Evolutionary conservation across 64 coral and sea anemone species (phyloP), one percentile per base, ranked within the genome.

Genomic region (Anthopleura sola): DNA sequence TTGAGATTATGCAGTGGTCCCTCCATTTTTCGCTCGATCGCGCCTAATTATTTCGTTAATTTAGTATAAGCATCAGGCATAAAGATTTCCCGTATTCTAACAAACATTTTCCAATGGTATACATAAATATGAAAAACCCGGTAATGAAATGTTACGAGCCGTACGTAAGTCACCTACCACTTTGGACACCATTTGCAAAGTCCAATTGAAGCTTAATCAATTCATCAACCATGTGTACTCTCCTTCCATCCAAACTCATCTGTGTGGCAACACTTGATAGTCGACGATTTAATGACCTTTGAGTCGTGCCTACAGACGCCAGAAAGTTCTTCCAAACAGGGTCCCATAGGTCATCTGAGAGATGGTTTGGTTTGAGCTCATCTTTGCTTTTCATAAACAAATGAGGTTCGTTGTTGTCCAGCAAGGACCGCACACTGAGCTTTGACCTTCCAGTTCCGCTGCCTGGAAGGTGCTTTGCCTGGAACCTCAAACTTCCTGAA

Each of bases 301-400:
- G 85, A 14, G 93, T 85, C 76, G 46, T 82, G 36, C 93, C 93
- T 80, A 91, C 89, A 12, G 89, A 91, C 46, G 55, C 14, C 49
- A 95, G n/a, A 34, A 95, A 95, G 78, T 95, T 95, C 16, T 82
- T 32, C 93, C 93, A 95, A 15, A 95, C 82, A 48, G 93, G 93
- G 36, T 86, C 47, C 93, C 93, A 95, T 40, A 88, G 75, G 26
- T 82, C 80, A 26, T 40, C 23, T 23, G 71, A 37, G 24, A 95
- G 40, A 71, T 88, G 38, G 5, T 55, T 81, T 14, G 93, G 93
- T 57, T 88, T 91, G 8, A 95, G 56, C 4, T 95, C 86, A 69
- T 91, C 31, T 24, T 85, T 95, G 81, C 93, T 91, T 71, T 88
- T 86, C 36, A 91, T 83, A 85, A 88, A 95, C 39, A 75, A 46